Conservation (phyloP, 2,888 invertebrate species). For the Melitaea athalia region DNA sequence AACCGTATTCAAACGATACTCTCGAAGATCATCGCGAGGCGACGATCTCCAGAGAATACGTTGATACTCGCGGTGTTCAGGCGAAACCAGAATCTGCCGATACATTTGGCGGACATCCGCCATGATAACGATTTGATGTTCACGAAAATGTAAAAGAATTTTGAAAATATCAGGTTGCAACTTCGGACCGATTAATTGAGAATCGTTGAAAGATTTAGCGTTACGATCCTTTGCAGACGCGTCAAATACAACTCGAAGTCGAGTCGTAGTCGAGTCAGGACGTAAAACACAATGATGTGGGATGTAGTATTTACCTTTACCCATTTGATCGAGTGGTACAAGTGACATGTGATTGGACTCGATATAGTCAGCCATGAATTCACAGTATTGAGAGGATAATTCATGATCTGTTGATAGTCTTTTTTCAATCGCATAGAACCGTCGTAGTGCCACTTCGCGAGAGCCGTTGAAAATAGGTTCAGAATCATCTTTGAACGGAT, state of each 20-base stretch:
- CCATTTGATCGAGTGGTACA: slow-evolving; percentile 9
- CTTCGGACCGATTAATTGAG: slow-evolving; percentile 25
- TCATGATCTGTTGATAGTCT: slow-evolving; percentile 20
- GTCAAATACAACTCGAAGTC: slow-evolving; percentile 33
- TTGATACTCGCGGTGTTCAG: slow-evolving; percentile 28
- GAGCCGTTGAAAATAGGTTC: slow-evolving; percentile 5
- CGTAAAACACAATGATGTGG: slow-evolving; percentile 29
- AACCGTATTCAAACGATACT: slow-evolving; percentile 31
- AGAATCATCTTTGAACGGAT: not conserved
- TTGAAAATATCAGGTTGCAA: slow-evolving; percentile 30
- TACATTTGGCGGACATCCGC: slow-evolving; percentile 35
- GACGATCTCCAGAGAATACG: slow-evolving; percentile 32
- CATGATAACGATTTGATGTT: slow-evolving; percentile 34
- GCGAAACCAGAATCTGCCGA: slow-evolving; percentile 27
- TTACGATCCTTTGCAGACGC: slow-evolving; percentile 22
- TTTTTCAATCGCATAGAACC: slow-evolving; percentile 29
- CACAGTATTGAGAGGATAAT: slow-evolving; percentile 25
- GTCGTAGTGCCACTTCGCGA: slow-evolving; percentile 27
- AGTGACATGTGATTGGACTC: slow-evolving; percentile 26
- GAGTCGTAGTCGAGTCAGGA: slow-evolving; percentile 27
- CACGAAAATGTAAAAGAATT: slow-evolving; percentile 33
- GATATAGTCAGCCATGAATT: slow-evolving; percentile 32
- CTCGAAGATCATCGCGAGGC: slow-evolving; percentile 22
- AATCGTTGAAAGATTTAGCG: slow-evolving; percentile 22
- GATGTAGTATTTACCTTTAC: slow-evolving; percentile 23